Base-by-base conservation (phyloP, 2,113 vertebrate genomes). In the Chrysochloris asiatica region DNA sequence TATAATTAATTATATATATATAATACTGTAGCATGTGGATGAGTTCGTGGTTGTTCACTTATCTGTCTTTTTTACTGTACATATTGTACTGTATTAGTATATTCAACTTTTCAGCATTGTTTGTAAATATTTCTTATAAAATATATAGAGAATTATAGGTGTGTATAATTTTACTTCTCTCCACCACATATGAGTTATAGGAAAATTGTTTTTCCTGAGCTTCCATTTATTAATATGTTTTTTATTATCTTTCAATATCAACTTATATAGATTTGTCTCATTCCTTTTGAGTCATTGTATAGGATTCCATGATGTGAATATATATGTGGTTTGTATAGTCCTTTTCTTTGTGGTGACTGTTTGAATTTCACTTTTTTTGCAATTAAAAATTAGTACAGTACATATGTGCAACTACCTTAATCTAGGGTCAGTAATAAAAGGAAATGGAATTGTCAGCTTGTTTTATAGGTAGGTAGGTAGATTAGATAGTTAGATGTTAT, bases 401-500 rank as follows among this genome's bases (percentile, higher is more conserved):
- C 45, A 22, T 88, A 56, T 73, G 24, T 87, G 16, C 10, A 65
- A 38, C 47, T 47, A 2, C 48, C 63, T 33, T 73, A 54, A 48
- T 61, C 36, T 89, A 30, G 54, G 50, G 8, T 50, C n/a, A n/a
- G n/a, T n/a, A n/a, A n/a, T n/a, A n/a, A n/a, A n/a, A n/a, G 83
- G 79, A 79, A 87, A 36, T 43, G 19, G 45, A 52, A 71, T 73
- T 50, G n/a, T 67, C 16, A 79, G 24, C 14, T 83, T 67, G 75
- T 63, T 85, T 92, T n/a, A n/a, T n/a, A n/a, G n/a, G n/a, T n/a
- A n/a, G n/a, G n/a, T n/a, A n/a, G n/a, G n/a, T n/a, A n/a, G n/a
- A n/a, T n/a, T n/a, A n/a, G n/a, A n/a, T n/a, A n/a, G n/a, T 91
- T 87, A 78, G 63, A 91, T 50, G 61, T 89, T 79, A 52, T n/a